Conservation (phyloP, 1,140 invertebrate genomes). For the Meteorus sp. region DNA sequence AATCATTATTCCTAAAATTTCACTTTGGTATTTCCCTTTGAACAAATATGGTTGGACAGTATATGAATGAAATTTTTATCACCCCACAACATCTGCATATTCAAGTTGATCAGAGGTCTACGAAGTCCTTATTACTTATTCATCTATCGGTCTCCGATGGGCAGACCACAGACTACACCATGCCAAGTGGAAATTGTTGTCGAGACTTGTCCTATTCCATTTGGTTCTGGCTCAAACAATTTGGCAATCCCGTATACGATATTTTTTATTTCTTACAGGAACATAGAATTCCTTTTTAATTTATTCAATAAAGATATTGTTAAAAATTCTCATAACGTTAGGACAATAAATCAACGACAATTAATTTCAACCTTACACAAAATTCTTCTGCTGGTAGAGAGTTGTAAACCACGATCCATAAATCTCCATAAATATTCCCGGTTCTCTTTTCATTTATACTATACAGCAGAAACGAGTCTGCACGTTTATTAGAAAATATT, state of each 20-base stretch:
- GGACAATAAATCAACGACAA: slow-evolving; percentile 22
- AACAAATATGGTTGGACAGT: too few relatives aligned
- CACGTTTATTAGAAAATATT: slow-evolving; percentile 29
- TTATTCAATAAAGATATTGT: not conserved
- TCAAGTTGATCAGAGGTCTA: slow-evolving; percentile 29
- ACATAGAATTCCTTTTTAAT: not conserved
- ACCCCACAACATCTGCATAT: slow-evolving; percentile 23
- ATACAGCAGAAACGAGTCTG: slow-evolving; percentile 8
- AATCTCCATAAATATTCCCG: slow-evolving; percentile 30
- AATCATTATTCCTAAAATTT: too few relatives aligned
- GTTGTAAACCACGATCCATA: slow-evolving; percentile 21
- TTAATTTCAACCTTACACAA: slow-evolving; percentile 22
- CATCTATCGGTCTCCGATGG: slow-evolving; percentile 36
- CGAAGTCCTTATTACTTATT: slow-evolving; percentile 42
- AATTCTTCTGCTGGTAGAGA: slow-evolving; percentile 22
- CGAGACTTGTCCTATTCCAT: slow-evolving; percentile 21
- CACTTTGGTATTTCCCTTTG: too few relatives aligned
- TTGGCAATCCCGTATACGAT: not conserved
- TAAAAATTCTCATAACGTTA: slow-evolving; percentile 4
- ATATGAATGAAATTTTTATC: slow-evolving; percentile 24
- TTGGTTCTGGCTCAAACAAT: slow-evolving; percentile 4
- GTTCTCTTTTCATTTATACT: not conserved
- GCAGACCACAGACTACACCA: slow-evolving; percentile 37
- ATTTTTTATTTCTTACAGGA: not conserved
- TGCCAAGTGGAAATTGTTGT: slow-evolving; percentile 40